Conservation (phyloP, 1,140 invertebrate genomes). For the Caenorhabditis tropicalis region DNA sequence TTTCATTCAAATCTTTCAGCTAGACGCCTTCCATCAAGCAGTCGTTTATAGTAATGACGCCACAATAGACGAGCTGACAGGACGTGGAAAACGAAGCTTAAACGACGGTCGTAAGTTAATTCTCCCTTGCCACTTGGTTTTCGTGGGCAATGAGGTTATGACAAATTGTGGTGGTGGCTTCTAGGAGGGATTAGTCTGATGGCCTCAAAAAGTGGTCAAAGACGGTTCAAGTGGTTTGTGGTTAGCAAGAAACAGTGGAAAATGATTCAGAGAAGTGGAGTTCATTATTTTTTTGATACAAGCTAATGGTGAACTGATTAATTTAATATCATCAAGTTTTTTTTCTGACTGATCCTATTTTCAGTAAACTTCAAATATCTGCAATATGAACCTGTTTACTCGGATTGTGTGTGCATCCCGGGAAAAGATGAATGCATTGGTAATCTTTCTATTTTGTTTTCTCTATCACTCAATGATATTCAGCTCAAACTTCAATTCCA, state of each 20-base stretch:
- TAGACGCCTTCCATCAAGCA: conserved; percentile 70
- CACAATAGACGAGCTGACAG: background rate
- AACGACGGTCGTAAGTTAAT: conserved; percentile 16
- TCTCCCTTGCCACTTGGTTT: background rate
- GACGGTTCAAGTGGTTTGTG: background rate
- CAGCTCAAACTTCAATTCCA: conserved; percentile 4
- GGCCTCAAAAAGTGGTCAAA: background rate
- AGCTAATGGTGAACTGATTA: too few species aligned
- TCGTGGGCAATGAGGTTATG: background rate
- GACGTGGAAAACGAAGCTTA: conserved; percentile 19
- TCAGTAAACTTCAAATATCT: conserved; percentile 52
- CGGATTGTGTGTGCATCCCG: conserved; percentile 64
- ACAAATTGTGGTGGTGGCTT: conserved; percentile 14
- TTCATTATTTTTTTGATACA: too few species aligned
- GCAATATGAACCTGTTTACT: conserved; percentile 68
- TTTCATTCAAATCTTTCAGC: conserved; percentile 48
- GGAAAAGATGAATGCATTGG: conserved; percentile 63
- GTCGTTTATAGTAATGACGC: conserved; percentile 66
- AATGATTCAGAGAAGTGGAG: too few species aligned
- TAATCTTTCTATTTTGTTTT: conserved; percentile 48
- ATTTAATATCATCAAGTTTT: too few species aligned
- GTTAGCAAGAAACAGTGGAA: background rate
- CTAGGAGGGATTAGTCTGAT: background rate
- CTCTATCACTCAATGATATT: background rate
- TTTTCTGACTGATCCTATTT: background rate